Percentiles rank a stretch among this genome's conserved stretches.
Evolutionary conservation across 2,888 invertebrate species (phyloP).

Genomic region (Saturnia japonica): DNA sequence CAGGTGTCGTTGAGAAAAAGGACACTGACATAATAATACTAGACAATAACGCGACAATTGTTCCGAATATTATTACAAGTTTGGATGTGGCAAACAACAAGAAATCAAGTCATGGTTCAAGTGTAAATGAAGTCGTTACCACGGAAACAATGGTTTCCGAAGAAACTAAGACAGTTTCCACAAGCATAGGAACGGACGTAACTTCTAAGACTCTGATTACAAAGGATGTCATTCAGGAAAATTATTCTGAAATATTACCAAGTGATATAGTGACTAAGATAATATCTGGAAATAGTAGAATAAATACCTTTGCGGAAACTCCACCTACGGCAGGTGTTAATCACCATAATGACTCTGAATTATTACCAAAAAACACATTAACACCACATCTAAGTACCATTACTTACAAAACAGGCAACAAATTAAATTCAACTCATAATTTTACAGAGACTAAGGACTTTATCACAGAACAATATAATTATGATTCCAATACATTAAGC

Average conservation of each 20-base stretch:
- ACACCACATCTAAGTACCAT: background rate
- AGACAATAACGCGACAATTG: background rate
- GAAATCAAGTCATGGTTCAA: background rate
- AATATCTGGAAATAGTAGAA: background rate
- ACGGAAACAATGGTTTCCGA: background rate
- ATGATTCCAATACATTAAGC: too few species aligned
- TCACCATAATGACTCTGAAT: background rate
- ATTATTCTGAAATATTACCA: background rate
- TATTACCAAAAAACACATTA: background rate
- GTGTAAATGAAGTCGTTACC: background rate
- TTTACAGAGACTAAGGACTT: too few species aligned
- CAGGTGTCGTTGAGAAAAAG: background rate
- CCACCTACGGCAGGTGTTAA: background rate
- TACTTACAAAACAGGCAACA: too few species aligned
- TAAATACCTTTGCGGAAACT: background rate
- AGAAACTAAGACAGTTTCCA: background rate
- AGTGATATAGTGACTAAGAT: background rate
- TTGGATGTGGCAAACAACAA: background rate
- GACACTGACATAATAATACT: background rate
- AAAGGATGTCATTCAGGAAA: background rate
- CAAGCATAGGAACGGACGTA: background rate
- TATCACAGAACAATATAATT: too few species aligned
- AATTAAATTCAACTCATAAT: too few species aligned
- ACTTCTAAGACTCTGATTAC: background rate
- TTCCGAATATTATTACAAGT: background rate